A percentile compares a stretch with the other conserved stretches of the same genome.
phyloP scores from a whole-genome alignment of 1,140 invertebrate species.

The Calliopsis andreniformis region DNA sequence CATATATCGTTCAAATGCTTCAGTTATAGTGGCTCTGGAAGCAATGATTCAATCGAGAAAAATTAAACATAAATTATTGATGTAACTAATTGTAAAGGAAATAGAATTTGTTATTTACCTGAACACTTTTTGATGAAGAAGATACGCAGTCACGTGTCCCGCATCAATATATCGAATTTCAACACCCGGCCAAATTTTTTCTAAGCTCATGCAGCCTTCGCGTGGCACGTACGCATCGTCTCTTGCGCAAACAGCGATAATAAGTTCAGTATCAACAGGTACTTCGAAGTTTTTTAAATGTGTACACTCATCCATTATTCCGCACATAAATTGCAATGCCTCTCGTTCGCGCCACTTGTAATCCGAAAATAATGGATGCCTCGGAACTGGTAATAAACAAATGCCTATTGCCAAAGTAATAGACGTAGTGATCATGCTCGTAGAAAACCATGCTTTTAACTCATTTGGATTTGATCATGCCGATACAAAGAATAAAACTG shows the following conservation, averaged over 20 bases:
- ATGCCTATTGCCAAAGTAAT: conserved; percentile 65
- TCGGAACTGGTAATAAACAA: conserved; percentile 74
- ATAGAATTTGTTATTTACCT: conserved; percentile 83
- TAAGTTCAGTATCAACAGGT: conserved; percentile 91
- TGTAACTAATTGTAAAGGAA: background rate
- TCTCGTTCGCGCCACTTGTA: conserved; percentile 84
- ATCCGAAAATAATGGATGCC: conserved; percentile 70
- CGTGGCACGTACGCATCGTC: conserved; percentile 97
- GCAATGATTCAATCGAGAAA: background rate
- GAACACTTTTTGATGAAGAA: conserved; percentile 93
- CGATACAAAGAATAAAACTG: conserved; percentile 5
- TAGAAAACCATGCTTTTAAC: background rate
- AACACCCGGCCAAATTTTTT: conserved; percentile 95
- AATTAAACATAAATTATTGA: background rate
- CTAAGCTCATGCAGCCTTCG: conserved; percentile 89
- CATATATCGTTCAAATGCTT: conserved; percentile 81
- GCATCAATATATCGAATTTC: conserved; percentile 93
- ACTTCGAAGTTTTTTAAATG: conserved; percentile 96
- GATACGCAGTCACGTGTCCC: conserved; percentile 95
- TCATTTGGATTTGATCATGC: background rate
- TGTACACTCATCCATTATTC: conserved; percentile 99
- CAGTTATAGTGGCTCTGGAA: conserved; percentile 80
- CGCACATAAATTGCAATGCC: conserved; percentile 96
- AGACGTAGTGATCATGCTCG: conserved; percentile 33
- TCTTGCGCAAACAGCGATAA: conserved; percentile 92